phyloP scores from a whole-genome alignment of 2,113 vertebrate genomes.

The Rhinolophus ferrumequinum region DNA sequence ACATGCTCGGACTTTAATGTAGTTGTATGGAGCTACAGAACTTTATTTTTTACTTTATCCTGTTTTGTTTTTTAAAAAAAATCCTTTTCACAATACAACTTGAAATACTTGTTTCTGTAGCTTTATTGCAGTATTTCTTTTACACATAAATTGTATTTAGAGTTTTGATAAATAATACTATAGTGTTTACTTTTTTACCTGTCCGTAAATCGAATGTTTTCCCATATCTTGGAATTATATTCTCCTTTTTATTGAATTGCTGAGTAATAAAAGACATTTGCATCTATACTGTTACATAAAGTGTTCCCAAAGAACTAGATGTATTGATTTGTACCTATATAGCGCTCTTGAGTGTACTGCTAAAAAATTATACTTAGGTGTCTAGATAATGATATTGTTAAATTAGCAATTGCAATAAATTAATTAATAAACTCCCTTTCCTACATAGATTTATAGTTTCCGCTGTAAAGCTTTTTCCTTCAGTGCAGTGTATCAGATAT shows the following conservation, averaged over 20 bases:
- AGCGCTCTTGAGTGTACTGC: neutral
- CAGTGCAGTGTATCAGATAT: neutral
- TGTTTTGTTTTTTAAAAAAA: neutral
- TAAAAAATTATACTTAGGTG: neutral
- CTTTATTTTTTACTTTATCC: neutral
- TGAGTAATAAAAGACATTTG: constrained; percentile 43
- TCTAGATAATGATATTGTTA: constrained; percentile 21
- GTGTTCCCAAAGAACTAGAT: neutral
- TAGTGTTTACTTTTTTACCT: constrained; percentile 6
- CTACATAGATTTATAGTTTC: neutral
- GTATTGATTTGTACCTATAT: neutral
- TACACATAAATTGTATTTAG: constrained; percentile 34
- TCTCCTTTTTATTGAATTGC: constrained; percentile 43
- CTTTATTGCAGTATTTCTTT: constrained; percentile 54
- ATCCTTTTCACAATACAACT: neutral
- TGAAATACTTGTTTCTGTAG: constrained; percentile 37
- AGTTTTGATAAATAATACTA: constrained; percentile 22
- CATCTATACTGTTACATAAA: neutral
- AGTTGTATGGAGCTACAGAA: neutral
- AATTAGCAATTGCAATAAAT: neutral
- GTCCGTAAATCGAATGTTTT: constrained; percentile 18
- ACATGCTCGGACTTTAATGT: neutral
- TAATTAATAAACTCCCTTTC: neutral
- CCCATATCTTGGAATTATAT: neutral
- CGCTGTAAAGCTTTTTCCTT: neutral